Base-by-base conservation (phyloP, 37 sponge, comb jelly and placozoan species). In the Bolinopsis microptera region DNA sequence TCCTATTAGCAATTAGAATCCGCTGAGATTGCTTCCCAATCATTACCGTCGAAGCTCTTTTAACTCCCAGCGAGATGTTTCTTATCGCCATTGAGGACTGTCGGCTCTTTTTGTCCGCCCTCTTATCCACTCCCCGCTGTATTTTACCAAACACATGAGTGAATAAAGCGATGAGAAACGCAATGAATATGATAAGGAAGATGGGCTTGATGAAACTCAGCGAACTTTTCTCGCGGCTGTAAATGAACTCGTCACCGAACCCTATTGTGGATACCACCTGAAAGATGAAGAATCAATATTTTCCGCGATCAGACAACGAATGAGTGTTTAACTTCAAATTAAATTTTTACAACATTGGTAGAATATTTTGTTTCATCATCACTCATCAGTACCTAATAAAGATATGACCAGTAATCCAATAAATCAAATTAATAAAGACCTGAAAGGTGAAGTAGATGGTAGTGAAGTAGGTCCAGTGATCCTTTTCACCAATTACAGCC, bases 131-230 rank as follows among this genome's bases (percentile, higher is more conserved):
- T 0, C 13, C 36, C 80, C 33, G 35, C 80, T 77, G 80, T 36
- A 77, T 77, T 36, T 77, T 77, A 1, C 80, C 80, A 35, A 77
- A 77, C 35, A 77, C 22, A 28, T 32, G 80, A 1, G 80, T 77
- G 32, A 77, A 77, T 1, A 77, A 18, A 77, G 80, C 80, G 32
- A 77, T 77, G 36, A 77, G 80, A 36, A 77, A 77, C 18, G 80
- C 32, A 8, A 18, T 77, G 80, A 77, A 32, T 1, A 34, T 3
- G 21, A 32, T 33, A 3, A 77, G 28, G 80, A 77, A 32, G 16
- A 77, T 16, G 2, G 80, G 80, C 3, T 27, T 77, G 21, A 77
- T 2, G 35, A 5, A 77, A 13, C 5, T 5, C 61, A 48, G 5
- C 9, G 61, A 5, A 18, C 9, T 18, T 48, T 13, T 13, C 61